Base-by-base conservation (phyloP, 2,888 invertebrate species). In the Pseudeuparius sepicola region DNA sequence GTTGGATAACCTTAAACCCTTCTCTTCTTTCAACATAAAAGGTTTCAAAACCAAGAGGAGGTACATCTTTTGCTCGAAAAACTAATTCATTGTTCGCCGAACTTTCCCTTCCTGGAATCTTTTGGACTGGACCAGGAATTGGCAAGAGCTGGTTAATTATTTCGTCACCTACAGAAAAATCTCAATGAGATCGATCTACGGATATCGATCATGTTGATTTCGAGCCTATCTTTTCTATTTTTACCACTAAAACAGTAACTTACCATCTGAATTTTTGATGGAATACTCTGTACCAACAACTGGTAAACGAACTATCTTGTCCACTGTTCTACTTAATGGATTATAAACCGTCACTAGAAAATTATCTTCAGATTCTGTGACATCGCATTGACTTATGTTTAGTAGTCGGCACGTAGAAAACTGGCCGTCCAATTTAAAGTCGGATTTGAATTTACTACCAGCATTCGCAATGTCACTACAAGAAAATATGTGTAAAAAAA, bases 311-410 rank as follows among this genome's bases (percentile, higher is more conserved):
- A 82, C 65, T 13, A 71, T 73, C 7, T 73, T 67, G 1, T 60
- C 61, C 0, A 73, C 64, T 0, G 61, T 47, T 60, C 74, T 75
- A 2, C 77, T 79, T 14, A 88, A 51, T 0, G 90, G 87, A 61
- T 92, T 93, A 57, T 89, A 90, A 1, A 87, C 54, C 0, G 82
- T 80, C 1, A 88, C 72, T 3, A 80, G 66, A 52, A 89, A 80
- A 36, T 67, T 63, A 11, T 41, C 29, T 1, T 66, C 51, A 11
- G 60, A 67, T 51, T 86, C 84, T 0, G 82, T 75, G 1, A 73
- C 54, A 1, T 57, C 54, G 50, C 92, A 93, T 15, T 75, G 67
- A 35, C 86, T 88, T 7, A 87, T 76, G 53, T 93, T 93, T 4
- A 81, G 56, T 4, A 73, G 59, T 28, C 70, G 60, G 52, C 86